A percentile compares a stretch with the other conserved stretches of the same genome.
These are phyloP conservation scores for Taxidea taxus DNA, from an alignment of 2,113 vertebrate genomes.

Conservation along the genomic window DNA sequence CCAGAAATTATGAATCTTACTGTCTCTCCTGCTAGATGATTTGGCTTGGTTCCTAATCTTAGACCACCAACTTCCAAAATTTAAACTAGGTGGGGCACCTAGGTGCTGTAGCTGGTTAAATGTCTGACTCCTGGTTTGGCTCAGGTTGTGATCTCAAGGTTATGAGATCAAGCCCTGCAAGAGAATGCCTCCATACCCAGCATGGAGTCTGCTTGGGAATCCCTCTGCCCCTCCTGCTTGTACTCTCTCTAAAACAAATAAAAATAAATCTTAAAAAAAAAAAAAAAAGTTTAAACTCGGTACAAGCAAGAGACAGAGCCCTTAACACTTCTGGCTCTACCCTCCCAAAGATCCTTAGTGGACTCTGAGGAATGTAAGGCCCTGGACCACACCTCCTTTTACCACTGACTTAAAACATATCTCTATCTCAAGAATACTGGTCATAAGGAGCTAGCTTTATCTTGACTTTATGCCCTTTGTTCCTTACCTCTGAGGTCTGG, in stretches of 20 bases:
- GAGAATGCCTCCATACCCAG: not conserved
- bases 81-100: not conserved
- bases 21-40: not conserved
- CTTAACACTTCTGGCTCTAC: not conserved
- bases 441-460: not conserved
- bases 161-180: not conserved
- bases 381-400: not conserved
- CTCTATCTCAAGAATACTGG: not conserved
- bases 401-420: not conserved
- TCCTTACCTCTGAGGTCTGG: not conserved
- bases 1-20: constrained; percentile 1
- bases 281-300: not conserved
- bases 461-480: constrained; percentile 16
- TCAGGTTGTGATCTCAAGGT: not conserved
- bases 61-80: constrained; percentile 30
- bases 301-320: not conserved
- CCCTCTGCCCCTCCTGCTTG: not conserved
- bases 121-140: not conserved
- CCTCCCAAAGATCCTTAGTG: not conserved
- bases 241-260: not conserved
- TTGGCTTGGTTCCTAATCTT: constrained; percentile 9
- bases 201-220: not conserved
- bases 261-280: not conserved
- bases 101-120: not conserved
- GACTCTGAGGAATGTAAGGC: not conserved